Conservation (phyloP, 2,113 vertebrate species). For the Conger conger region DNA sequence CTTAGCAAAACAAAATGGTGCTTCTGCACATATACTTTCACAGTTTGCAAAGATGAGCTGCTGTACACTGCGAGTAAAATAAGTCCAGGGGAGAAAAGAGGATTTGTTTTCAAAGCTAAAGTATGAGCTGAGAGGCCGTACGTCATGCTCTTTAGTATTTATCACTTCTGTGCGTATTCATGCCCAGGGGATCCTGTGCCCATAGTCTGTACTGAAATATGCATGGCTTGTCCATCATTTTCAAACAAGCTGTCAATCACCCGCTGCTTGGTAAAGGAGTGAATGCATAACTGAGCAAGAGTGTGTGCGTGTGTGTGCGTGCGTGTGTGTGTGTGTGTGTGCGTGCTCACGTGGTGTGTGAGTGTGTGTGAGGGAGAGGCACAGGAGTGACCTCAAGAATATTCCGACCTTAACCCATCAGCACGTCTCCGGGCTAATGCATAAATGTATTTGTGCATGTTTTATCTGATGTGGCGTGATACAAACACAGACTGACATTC, state of each 20-base stretch:
- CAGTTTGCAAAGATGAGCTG: background rate
- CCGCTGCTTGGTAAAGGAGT: background rate
- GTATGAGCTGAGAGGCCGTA: background rate
- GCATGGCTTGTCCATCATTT: background rate
- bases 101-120: background rate
- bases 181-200: background rate
- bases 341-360: too few species aligned
- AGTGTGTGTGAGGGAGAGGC: too few species aligned
- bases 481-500: too few species aligned
- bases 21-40: too few species aligned
- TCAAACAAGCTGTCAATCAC: background rate
- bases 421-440: too few species aligned
- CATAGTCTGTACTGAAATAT: background rate
- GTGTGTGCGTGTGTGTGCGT: too few species aligned
- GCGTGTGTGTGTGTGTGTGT: too few species aligned
- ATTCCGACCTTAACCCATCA: too few species aligned
- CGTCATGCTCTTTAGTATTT: background rate
- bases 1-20: too few species aligned
- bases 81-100: background rate
- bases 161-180: background rate
- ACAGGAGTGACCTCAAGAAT: too few species aligned
- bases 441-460: too few species aligned
- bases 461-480: too few species aligned
- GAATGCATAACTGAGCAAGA: background rate
- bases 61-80: background rate